Evolutionary conservation across 2,113 vertebrate genomes (phyloP), one percentile per base, ranked within the genome.

Genomic region (Mustela nigripes): DNA sequence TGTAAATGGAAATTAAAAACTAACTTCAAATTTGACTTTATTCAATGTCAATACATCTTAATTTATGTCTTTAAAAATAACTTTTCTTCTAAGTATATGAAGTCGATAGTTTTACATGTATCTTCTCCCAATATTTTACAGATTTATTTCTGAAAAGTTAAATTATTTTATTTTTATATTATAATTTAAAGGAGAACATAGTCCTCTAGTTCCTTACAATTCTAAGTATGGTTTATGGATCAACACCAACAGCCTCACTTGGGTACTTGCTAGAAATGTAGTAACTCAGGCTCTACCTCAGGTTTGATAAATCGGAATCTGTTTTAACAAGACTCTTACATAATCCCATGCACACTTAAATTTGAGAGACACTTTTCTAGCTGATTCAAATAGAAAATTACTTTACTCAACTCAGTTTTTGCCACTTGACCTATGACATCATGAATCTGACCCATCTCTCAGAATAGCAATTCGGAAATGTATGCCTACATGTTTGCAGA

Each of bases 381-480:
- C 78, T 78, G 50, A 91, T 85, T 58, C 36, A 81, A 96, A 82
- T 65, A 85, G 63, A 84, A 91, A 94, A 42, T 89, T 56, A 83
- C 3, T 76, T 26, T 15, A 65, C 28, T 76, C 33, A 53, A 62
- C 1, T 58, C 31, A 85, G 1, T 1, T 81, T 85, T 56, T 74
- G 7, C 39, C 39, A 62, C 28, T 53, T 73, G 50, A 60, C 53
- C 76, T 84, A 67, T 89, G 36, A 73, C 48, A 33, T 42, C 86
- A 48, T n/a, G 15, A 31, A 60, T 74, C 24, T 36, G 21, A 82
- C 12, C 36, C 26, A 76, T 81, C 58, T 8, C 60, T 89, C 22
- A 50, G 11, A 71, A 76, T 4, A 58, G 1, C 10, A 76, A 56
- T 78, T 92, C 18, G 63, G 69, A 81, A 88, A 87, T 45, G 28